These are phyloP conservation scores for Acanthosepion lycidas DNA, from an alignment of 2,888 invertebrate species.

Conservation along the genomic window DNA sequence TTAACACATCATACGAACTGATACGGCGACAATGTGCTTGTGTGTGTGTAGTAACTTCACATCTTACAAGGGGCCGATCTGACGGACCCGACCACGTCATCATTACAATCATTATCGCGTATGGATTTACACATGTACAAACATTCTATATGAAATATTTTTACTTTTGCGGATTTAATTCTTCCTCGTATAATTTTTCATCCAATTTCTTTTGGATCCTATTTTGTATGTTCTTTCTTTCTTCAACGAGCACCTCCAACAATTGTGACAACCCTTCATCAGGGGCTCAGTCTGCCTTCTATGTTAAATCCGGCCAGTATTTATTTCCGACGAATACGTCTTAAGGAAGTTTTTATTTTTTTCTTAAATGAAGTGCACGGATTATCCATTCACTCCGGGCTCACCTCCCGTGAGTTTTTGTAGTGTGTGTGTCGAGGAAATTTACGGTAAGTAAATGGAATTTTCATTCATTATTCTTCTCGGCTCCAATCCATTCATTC, in stretches of 20 bases:
- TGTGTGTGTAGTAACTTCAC: background rate
- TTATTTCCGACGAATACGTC: slow-evolving; percentile 10
- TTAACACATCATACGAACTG: background rate
- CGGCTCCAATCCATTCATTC: background rate
- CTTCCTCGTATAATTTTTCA: background rate
- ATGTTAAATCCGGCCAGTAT: slow-evolving; percentile 33
- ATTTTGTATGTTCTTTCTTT: background rate
- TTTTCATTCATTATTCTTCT: background rate
- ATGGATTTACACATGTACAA: background rate
- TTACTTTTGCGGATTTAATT: slow-evolving; percentile 33
- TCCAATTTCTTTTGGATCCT: background rate
- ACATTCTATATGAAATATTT: background rate
- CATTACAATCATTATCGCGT: background rate
- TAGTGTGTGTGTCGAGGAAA: background rate
- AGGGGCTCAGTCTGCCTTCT: slow-evolving; percentile 33
- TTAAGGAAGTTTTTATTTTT: slow-evolving; percentile 23
- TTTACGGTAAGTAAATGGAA: slow-evolving; percentile 11
- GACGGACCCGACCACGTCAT: background rate
- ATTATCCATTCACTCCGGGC: slow-evolving; percentile 12
- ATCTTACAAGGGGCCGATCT: background rate
- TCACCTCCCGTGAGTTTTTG: slow-evolving; percentile 6
- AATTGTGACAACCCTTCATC: background rate
- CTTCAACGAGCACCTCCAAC: background rate
- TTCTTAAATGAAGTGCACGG: slow-evolving; percentile 13
- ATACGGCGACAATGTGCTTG: slow-evolving; percentile 12